These are phyloP conservation scores for Aurelia sp. DNA, from an alignment of 30 jellyfish, hydroid and myxozoan species.

Conservation along the genomic window DNA sequence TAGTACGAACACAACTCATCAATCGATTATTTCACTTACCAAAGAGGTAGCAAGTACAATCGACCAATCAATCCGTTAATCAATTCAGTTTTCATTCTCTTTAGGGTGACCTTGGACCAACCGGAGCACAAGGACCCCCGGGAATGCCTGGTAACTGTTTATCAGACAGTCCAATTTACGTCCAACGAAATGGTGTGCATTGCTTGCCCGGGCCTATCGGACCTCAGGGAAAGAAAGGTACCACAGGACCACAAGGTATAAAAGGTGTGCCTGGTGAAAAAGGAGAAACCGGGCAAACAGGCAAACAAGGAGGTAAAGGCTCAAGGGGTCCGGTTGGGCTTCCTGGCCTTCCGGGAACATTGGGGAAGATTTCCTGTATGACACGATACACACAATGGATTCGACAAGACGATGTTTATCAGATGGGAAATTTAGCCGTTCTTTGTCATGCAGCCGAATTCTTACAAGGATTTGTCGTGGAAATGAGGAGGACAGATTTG, in stretches of 20 bases:
- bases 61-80: too few species aligned
- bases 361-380: slow-evolving; percentile 74
- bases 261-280: slow-evolving; percentile 81
- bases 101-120: slow-evolving; percentile 75
- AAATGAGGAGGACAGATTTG: slow-evolving; percentile 66
- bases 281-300: slow-evolving; percentile 77
- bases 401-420: slow-evolving; percentile 67
- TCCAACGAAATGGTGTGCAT: slow-evolving; percentile 75
- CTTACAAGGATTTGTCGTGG: slow-evolving; percentile 84
- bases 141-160: slow-evolving; percentile 85
- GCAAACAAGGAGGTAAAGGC: slow-evolving; percentile 81
- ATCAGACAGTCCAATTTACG: slow-evolving; percentile 52
- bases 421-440: slow-evolving; percentile 50
- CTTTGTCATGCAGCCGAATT: slow-evolving; percentile 82
- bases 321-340: slow-evolving; percentile 95
- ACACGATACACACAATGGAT: slow-evolving; percentile 82
- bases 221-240: slow-evolving; percentile 78
- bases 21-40: too few species aligned
- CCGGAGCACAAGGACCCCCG: slow-evolving; percentile 86
- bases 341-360: slow-evolving; percentile 96
- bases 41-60: too few species aligned
- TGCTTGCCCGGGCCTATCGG: slow-evolving; percentile 86
- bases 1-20: too few species aligned
- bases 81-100: too few species aligned
- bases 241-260: slow-evolving; percentile 64